Evolutionary conservation across 1,140 invertebrate genomes (phyloP), one percentile per base, ranked within the genome.

Genomic region (Vollenhovia emeryi): DNA sequence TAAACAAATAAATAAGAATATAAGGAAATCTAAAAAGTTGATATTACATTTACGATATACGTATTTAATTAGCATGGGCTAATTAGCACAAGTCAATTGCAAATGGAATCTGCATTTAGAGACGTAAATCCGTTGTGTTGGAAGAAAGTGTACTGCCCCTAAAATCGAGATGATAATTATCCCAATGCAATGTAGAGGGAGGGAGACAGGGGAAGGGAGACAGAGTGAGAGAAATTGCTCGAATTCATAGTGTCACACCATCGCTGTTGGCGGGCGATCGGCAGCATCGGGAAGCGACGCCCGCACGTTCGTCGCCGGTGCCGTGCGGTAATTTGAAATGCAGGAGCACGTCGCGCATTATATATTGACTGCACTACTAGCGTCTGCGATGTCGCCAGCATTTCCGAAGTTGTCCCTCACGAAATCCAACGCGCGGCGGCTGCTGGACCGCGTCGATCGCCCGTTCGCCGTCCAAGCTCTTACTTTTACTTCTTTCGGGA

Each of bases 331-430:
- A 82, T 82, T 82, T 45, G 78, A 82, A 82, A 82, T 82, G 78
- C 78, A 82, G 50, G 78, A 82, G 36, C 78, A 82, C 66, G 78
- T 82, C 78, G 78, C 78, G 78, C 78, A 82, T 82, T 82, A 82
- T 82, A 82, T 82, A 82, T 82, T 82, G 78, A 73, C 78, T 82
- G 66, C 78, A 43, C 78, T 71, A 71, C 78, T 71, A 82, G 78
- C 50, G 24, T 40, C 64, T 52, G 36, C 78, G 27, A 71, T 80
- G 78, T 80, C 78, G 78, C 24, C 40, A 50, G 50, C 18, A 80
- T 80, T 71, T 71, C 78, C 78, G 66, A 82, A 82, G 50, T 73
- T 71, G 78, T 82, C 66, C 52, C 66, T 82, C 66, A 57, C 66
- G 36, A 82, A 82, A 73, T 82, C 50, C 33, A 33, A 36, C 48